Conservation (phyloP, 2,888 invertebrate species). For the Orthonevra nobilis region DNA sequence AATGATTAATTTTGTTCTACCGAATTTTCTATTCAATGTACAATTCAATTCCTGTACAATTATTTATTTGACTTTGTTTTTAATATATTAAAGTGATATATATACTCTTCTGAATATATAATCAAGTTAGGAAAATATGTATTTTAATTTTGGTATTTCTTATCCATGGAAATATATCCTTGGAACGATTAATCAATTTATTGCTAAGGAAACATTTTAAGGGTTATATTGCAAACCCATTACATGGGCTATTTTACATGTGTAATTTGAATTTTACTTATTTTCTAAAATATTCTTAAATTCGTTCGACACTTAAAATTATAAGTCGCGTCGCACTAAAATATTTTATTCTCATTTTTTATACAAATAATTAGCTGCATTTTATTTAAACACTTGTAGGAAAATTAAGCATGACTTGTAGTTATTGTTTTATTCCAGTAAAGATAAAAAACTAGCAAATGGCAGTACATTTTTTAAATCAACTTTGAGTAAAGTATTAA, state of each 20-base stretch:
- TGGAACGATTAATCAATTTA: constrained; percentile 40
- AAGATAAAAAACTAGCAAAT: constrained; percentile 49
- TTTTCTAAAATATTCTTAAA: constrained; percentile 56
- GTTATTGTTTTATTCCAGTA: constrained; percentile 23
- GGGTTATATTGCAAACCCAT: constrained; percentile 38
- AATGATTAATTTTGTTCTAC: constrained; percentile 38
- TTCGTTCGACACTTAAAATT: constrained; percentile 65
- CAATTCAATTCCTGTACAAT: constrained; percentile 68
- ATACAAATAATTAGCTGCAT: constrained; percentile 33
- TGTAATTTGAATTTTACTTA: constrained; percentile 56
- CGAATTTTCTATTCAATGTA: constrained; percentile 58
- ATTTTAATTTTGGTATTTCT: constrained; percentile 50
- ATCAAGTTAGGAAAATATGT: constrained; percentile 57
- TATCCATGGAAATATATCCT: constrained; percentile 51
- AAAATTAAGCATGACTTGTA: constrained; percentile 41
- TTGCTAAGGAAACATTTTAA: constrained; percentile 31
- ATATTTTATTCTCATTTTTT: constrained; percentile 34
- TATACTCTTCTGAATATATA: constrained; percentile 40
- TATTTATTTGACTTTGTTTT: constrained; percentile 19
- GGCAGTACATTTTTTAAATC: constrained; percentile 55
- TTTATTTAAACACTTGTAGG: constrained; percentile 58
- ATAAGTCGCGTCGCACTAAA: constrained; percentile 68
- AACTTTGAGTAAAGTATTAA: constrained; percentile 27
- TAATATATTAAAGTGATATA: background rate
- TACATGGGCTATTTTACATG: constrained; percentile 30